A percentile compares a stretch with the other conserved stretches of the same genome.
These are phyloP conservation scores for Myotis lucifugus DNA, from an alignment of 2,113 vertebrate genomes.

Conservation along the genomic window DNA sequence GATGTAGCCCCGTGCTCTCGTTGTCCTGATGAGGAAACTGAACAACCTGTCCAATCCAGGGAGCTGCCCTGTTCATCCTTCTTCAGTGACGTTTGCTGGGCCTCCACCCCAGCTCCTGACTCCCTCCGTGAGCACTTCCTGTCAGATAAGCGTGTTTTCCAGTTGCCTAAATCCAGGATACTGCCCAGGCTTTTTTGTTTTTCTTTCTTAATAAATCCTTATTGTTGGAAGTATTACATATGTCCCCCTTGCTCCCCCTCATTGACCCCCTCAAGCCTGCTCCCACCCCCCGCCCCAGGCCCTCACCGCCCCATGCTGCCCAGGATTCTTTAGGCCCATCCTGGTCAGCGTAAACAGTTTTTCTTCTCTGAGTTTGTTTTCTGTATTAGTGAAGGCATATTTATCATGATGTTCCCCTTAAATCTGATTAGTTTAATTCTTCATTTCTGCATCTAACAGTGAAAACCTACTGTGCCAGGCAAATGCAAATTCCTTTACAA, in stretches of 20 bases:
- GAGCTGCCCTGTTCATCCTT: fast-evolving
- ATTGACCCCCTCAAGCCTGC: too few species aligned
- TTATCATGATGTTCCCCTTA: background rate
- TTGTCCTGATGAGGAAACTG: background rate
- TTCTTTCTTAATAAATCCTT: too few species aligned
- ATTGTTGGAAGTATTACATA: too few species aligned
- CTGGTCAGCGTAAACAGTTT: background rate
- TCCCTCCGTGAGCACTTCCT: background rate
- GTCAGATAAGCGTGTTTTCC: background rate
- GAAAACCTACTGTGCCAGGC: background rate
- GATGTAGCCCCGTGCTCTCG: background rate
- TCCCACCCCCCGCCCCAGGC: too few species aligned
- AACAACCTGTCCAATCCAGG: background rate
- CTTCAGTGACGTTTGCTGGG: background rate
- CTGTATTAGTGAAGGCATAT: background rate
- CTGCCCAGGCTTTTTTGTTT: background rate
- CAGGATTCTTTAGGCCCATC: background rate
- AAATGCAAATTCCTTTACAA: background rate
- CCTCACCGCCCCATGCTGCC: too few species aligned
- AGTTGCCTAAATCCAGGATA: background rate
- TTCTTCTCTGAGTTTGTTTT: background rate
- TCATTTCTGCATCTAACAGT: background rate
- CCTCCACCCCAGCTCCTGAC: background rate
- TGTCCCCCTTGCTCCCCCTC: too few species aligned
- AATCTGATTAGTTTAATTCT: background rate